Conservation (phyloP, 2,888 invertebrate species). For the Dexiosoma caninum region DNA sequence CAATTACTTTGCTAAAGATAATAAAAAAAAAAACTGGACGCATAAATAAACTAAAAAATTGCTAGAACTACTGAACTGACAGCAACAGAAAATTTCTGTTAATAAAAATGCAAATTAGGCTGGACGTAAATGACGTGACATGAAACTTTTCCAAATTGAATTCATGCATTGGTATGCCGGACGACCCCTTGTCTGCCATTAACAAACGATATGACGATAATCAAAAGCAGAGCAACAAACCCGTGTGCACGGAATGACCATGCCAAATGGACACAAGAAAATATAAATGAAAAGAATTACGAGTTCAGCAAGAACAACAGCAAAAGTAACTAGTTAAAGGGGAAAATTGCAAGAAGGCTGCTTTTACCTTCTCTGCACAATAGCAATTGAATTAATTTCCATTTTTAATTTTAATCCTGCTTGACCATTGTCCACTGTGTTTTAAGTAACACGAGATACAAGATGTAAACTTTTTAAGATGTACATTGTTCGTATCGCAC, state of each 20-base stretch:
- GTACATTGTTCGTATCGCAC: too few relatives aligned
- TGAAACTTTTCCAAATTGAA: constrained; percentile 52
- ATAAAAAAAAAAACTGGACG: constrained; percentile 63
- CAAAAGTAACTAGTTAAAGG: neutral
- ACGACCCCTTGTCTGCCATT: constrained; percentile 9
- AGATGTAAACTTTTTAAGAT: constrained; percentile 35
- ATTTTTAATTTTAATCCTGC: constrained; percentile 61
- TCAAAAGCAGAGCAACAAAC: constrained; percentile 65
- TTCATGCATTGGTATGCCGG: constrained; percentile 13
- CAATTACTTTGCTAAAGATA: constrained; percentile 48
- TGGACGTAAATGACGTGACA: constrained; percentile 33
- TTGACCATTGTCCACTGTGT: constrained; percentile 67
- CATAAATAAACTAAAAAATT: constrained; percentile 64
- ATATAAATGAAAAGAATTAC: constrained; percentile 29
- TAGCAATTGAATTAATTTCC: constrained; percentile 65
- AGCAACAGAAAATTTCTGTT: constrained; percentile 23
- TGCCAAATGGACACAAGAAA: constrained; percentile 2
- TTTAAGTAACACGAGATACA: constrained; percentile 25
- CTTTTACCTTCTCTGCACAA: neutral
- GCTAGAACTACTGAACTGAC: neutral
- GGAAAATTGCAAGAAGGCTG: neutral
- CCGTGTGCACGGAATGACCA: constrained; percentile 21
- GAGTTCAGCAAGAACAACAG: constrained; percentile 37
- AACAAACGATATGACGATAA: constrained; percentile 31
- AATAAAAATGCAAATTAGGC: constrained; percentile 67